Conservation (phyloP, 2,113 vertebrate genomes). For the Pseudolaguvia tuberculata region DNA sequence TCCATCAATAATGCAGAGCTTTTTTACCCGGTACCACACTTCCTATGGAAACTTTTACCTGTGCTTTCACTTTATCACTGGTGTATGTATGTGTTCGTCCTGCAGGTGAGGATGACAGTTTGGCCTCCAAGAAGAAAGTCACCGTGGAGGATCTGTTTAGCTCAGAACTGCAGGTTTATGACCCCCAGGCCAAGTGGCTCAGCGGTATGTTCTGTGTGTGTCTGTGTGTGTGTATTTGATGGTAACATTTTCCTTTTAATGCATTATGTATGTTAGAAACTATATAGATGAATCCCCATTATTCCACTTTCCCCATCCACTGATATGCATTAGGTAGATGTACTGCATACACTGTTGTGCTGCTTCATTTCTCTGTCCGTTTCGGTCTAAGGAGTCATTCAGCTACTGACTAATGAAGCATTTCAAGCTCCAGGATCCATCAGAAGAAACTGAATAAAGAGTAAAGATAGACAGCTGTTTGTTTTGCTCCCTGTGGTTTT, state of each 20-base stretch:
- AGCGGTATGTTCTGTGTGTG: conserved; percentile 74
- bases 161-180: conserved; percentile 79
- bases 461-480: conserved; percentile 5
- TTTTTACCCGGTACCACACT: neutral
- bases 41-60: no score
- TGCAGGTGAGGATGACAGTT: conserved; percentile 86
- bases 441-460: neutral
- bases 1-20: conserved; percentile 10
- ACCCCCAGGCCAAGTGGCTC: conserved; percentile 89
- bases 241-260: neutral
- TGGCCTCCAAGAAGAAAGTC: conserved; percentile 90
- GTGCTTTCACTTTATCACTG: neutral
- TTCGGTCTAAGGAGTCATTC: no score
- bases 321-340: neutral
- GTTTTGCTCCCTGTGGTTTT: neutral
- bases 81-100: conserved; percentile 13
- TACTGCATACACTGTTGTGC: conserved; percentile 23
- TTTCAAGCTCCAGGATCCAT: neutral
- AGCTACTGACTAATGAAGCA: neutral
- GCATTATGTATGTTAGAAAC: neutral
- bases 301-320: no score
- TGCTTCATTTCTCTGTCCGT: conserved; percentile 8
- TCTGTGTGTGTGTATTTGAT: neutral
- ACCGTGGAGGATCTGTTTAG: conserved; percentile 86
- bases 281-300: no score